A percentile compares a stretch with the other conserved stretches of the same genome.
phyloP scores from a whole-genome alignment of 2,888 invertebrate genomes.

The Cerastis rubricosa region DNA sequence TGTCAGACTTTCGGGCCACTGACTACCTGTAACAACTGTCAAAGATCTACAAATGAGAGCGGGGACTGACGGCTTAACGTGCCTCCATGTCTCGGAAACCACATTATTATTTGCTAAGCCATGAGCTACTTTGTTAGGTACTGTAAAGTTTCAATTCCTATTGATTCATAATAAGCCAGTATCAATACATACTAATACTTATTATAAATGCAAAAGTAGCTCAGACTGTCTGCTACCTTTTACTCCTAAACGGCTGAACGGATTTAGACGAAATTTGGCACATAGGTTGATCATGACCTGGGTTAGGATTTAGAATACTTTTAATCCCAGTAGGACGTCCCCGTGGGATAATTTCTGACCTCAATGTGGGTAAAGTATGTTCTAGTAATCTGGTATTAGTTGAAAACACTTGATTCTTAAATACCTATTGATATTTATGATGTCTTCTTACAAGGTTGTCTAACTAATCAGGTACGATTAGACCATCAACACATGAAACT shows the following conservation, averaged over 20 bases:
- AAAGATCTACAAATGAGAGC: neutral
- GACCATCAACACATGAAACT: neutral
- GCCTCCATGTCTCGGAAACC: neutral
- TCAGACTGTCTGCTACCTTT: neutral
- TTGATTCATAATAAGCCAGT: neutral
- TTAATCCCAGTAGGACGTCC: neutral
- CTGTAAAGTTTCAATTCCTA: neutral
- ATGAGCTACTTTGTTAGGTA: too few relatives aligned
- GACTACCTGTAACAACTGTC: neutral
- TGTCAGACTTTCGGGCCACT: too few relatives aligned
- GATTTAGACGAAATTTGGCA: neutral
- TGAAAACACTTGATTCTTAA: slow-evolving; percentile 34
- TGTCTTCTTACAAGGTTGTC: slow-evolving; percentile 32
- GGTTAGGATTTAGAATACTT: neutral
- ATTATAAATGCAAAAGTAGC: neutral
- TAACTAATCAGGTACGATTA: slow-evolving; percentile 23
- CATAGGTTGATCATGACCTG: neutral
- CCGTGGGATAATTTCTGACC: neutral
- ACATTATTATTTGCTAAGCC: too few relatives aligned
- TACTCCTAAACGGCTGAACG: neutral
- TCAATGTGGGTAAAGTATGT: neutral
- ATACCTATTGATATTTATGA: slow-evolving; percentile 35
- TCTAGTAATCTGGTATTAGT: neutral
- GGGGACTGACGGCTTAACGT: neutral
- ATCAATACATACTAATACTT: neutral